These are phyloP conservation scores for Acleris cristana DNA, from an alignment of 2,888 invertebrate species.

Conservation along the genomic window DNA sequence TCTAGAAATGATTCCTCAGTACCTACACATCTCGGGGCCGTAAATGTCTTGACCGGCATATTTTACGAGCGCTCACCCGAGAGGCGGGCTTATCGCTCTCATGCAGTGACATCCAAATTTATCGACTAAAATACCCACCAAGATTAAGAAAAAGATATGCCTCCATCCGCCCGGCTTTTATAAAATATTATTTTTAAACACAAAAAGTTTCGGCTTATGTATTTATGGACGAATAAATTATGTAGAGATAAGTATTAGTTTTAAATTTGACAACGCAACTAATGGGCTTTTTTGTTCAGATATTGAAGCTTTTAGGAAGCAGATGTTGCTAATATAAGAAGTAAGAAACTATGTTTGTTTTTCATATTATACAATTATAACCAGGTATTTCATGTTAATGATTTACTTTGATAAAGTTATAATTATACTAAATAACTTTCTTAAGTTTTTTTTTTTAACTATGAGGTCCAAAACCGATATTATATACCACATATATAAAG, in stretches of 20 bases:
- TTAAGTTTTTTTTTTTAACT: too few relatives aligned
- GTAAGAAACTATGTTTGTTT: too few relatives aligned
- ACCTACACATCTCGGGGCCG: constrained; percentile 69
- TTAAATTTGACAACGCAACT: constrained; percentile 34
- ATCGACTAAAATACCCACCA: constrained; percentile 79
- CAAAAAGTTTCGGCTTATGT: constrained; percentile 44
- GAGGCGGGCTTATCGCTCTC: constrained; percentile 77
- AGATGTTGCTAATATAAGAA: background rate
- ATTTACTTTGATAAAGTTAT: too few relatives aligned
- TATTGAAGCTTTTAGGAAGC: constrained; percentile 1
- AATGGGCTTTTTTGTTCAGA: constrained; percentile 27
- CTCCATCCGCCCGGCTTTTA: constrained; percentile 57
- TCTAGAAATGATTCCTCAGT: constrained; percentile 70
- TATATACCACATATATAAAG: too few relatives aligned
- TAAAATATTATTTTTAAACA: constrained; percentile 68
- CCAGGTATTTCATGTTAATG: too few relatives aligned
- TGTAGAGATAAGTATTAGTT: constrained; percentile 34
- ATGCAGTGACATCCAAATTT: constrained; percentile 80
- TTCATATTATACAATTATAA: too few relatives aligned
- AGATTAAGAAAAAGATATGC: constrained; percentile 77
- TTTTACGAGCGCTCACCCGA: constrained; percentile 75
- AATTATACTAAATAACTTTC: too few relatives aligned
- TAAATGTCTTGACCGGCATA: constrained; percentile 80
- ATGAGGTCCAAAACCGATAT: too few relatives aligned
- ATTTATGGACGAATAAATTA: constrained; percentile 35